Evolutionary conservation across 2,113 vertebrate species (phyloP).

Genomic region (Bubo scandiacus): DNA sequence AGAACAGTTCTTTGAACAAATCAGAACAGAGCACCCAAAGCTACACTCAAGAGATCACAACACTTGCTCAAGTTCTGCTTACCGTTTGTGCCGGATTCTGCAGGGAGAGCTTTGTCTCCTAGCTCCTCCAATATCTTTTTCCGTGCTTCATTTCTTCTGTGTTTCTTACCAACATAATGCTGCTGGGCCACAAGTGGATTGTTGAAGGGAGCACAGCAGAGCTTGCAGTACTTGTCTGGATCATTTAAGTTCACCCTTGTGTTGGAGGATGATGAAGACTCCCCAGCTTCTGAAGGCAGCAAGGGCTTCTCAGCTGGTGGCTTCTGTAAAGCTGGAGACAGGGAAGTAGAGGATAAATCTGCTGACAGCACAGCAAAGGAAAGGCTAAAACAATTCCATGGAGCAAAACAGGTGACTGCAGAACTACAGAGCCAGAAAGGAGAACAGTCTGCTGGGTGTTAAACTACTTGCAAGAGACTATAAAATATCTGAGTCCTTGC

Average conservation of each 20-base stretch:
- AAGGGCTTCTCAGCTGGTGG: not conserved
- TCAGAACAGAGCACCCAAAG: not conserved
- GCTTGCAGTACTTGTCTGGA: constrained; percentile 75
- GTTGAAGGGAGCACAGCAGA: constrained; percentile 81
- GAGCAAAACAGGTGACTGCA: not conserved
- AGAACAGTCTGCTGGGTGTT: not conserved
- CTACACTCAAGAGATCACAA: not conserved
- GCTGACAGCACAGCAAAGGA: not conserved
- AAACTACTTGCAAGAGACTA: not conserved
- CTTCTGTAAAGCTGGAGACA: constrained; percentile 6
- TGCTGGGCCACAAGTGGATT: constrained; percentile 77
- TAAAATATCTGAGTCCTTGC: not conserved
- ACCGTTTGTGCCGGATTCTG: constrained; percentile 46
- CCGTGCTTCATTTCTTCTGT: constrained; percentile 80
- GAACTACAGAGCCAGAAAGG: not conserved
- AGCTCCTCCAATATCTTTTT: constrained; percentile 73
- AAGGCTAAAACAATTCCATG: not conserved
- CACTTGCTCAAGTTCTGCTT: not conserved
- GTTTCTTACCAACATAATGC: constrained; percentile 84
- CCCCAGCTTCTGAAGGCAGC: constrained; percentile 13
- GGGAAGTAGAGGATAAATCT: constrained; percentile 4
- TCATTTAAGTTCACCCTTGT: constrained; percentile 69
- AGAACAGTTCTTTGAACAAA: not conserved
- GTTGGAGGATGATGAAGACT: not conserved
- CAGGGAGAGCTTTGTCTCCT: constrained; percentile 58